Evolutionary conservation across 2,113 vertebrate genomes (phyloP), one percentile per base, ranked within the genome.

Genomic region (Corythoichthys haematopterus): DNA sequence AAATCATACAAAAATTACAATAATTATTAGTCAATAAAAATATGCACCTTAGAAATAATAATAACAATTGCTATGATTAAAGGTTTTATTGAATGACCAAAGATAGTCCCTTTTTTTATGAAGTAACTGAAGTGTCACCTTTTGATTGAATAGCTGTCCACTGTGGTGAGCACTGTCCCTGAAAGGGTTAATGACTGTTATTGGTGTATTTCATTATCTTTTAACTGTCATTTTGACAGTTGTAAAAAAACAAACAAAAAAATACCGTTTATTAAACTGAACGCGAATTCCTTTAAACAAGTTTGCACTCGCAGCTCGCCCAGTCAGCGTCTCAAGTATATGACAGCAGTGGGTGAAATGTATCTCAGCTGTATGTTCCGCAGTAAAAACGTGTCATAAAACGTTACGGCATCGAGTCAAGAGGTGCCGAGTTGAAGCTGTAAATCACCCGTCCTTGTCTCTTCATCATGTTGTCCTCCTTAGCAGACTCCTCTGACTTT

Each of bases 331-430:
- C 76, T 58, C 13, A 64, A 37, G 52, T 82, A 71, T 82, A 16
- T 83, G 85, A 86, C 50, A 77, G 68, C 57, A 64, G 14, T 1
- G 1, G 3, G 61, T 80, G 76, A 86, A 64, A 84, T 73, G 84
- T 77, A 64, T 36, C 65, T 82, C 64, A 52, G 74, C 66, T 68
- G 87, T 85, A 70, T 87, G 75, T 71, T 84, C 78, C 75, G 84
- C 87, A 82, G 80, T 75, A 75, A 88, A 87, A 88, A 85, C 66
- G 71, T 66, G 69, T 82, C 78, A 64, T 84, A 86, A 88, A 72
- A 69, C 66, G 78, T 90, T 85, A 90, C 55, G 81, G 65, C 66
- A 83, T 28, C 8, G 53, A 84, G 71, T 64, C 75, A 71, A 56
- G 72, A 46, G 67, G 50, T 77, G 64, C 58, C 67, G 76, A 68